phyloP scores from a whole-genome alignment of 2,113 vertebrate species.

The cattle (Bos taurus) region DNA sequence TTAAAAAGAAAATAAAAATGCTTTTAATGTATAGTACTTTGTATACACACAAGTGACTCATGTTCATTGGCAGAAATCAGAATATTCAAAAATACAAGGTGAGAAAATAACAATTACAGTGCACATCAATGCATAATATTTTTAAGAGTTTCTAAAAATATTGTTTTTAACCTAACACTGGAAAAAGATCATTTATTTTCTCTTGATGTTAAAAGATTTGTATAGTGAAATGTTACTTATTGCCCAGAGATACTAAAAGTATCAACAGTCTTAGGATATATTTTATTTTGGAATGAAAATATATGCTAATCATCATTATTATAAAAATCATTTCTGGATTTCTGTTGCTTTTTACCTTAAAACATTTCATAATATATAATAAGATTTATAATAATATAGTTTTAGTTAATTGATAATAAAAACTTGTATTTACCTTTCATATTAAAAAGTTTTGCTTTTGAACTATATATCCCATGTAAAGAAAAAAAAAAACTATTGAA shows the following conservation, averaged over 20 bases:
- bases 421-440: too few relatives aligned
- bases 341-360: not conserved
- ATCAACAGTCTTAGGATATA: not conserved
- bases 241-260: not conserved
- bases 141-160: not conserved
- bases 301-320: not conserved
- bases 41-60: not conserved
- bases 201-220: not conserved
- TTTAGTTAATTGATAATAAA: too few relatives aligned
- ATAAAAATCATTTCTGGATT: not conserved
- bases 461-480: not conserved
- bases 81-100: not conserved
- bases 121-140: not conserved
- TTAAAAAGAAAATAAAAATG: not conserved
- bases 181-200: not conserved
- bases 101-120: not conserved
- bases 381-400: not conserved
- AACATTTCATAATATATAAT: not conserved
- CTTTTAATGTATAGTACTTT: not conserved
- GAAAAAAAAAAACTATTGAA: not conserved
- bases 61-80: not conserved
- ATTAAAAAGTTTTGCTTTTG: too few relatives aligned
- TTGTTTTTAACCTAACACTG: not conserved
- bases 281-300: constrained; percentile 8
- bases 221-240: not conserved